Evolutionary conservation across 2,797 vertebrate species (phyloP).

Genomic region (Channallabes apus): DNA sequence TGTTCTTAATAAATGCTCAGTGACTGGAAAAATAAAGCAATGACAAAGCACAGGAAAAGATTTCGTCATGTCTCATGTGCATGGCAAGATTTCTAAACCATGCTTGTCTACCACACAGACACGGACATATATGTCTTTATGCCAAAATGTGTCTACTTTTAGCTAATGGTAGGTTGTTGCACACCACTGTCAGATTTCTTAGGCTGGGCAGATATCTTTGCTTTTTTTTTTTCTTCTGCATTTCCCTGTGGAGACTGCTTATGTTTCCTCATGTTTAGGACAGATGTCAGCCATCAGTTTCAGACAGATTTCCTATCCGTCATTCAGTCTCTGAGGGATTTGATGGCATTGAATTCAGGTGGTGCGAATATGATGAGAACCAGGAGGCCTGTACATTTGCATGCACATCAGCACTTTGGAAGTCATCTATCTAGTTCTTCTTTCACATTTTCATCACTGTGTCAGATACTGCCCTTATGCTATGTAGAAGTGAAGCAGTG

Average conservation of each 20-base stretch:
- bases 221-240: neutral
- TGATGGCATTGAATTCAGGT: neutral
- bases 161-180: slow-evolving; percentile 2
- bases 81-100: neutral
- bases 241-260: slow-evolving; percentile 1
- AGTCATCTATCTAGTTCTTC: neutral
- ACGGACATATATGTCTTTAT: neutral
- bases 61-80: slow-evolving; percentile 16
- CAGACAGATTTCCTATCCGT: slow-evolving; percentile 19
- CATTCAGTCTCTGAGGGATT: slow-evolving; percentile 9
- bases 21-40: neutral
- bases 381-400: neutral
- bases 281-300: slow-evolving; percentile 39
- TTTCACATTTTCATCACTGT: neutral
- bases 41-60: slow-evolving; percentile 3
- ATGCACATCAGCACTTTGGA: neutral
- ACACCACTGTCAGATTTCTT: slow-evolving; percentile 19
- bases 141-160: neutral
- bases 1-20: neutral
- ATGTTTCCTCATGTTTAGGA: slow-evolving; percentile 12
- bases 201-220: neutral
- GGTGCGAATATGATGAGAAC: neutral
- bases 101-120: neutral
- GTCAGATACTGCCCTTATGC: neutral
- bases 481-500: neutral